Evolutionary conservation across 1,140 invertebrate species (phyloP).

Genomic region (Subanguina moxae): DNA sequence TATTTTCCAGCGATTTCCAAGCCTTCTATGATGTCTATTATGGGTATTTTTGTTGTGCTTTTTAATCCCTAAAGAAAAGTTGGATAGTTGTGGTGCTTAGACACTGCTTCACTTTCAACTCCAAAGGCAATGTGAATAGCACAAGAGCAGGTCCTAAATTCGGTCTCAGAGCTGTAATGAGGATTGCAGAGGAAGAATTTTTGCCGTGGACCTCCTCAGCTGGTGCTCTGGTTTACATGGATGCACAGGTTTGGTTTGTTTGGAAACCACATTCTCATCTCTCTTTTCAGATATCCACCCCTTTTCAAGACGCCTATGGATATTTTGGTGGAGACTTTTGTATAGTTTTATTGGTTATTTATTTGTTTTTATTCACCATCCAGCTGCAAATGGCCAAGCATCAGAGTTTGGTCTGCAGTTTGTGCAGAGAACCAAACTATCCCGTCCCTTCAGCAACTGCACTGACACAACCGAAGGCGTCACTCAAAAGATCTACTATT

Average conservation of each 20-base stretch:
- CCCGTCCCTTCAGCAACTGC: constrained; percentile 40
- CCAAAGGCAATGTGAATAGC: constrained; percentile 13
- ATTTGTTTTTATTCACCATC: no score
- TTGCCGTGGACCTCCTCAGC: constrained; percentile 39
- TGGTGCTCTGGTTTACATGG: constrained; percentile 32
- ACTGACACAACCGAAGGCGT: constrained; percentile 19
- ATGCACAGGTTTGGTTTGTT: neutral
- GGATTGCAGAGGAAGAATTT: constrained; percentile 31
- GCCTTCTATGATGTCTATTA: constrained; percentile 30
- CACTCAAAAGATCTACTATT: constrained; percentile 22
- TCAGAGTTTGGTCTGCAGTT: constrained; percentile 38
- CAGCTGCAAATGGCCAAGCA: constrained; percentile 35
- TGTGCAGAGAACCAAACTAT: constrained; percentile 29
- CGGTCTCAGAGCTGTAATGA: constrained; percentile 40
- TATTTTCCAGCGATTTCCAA: constrained; percentile 34
- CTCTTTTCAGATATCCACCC: neutral
- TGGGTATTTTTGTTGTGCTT: constrained; percentile 23
- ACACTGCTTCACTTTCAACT: constrained; percentile 32
- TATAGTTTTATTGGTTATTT: no score
- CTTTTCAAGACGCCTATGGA: neutral
- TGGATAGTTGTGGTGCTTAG: neutral
- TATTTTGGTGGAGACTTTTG: neutral
- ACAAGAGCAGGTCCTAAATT: constrained; percentile 40
- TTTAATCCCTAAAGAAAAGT: no score
- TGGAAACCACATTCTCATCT: neutral